These are phyloP conservation scores for Caenorhabditis panamensis DNA, from an alignment of 2,888 invertebrate species.

Conservation along the genomic window DNA sequence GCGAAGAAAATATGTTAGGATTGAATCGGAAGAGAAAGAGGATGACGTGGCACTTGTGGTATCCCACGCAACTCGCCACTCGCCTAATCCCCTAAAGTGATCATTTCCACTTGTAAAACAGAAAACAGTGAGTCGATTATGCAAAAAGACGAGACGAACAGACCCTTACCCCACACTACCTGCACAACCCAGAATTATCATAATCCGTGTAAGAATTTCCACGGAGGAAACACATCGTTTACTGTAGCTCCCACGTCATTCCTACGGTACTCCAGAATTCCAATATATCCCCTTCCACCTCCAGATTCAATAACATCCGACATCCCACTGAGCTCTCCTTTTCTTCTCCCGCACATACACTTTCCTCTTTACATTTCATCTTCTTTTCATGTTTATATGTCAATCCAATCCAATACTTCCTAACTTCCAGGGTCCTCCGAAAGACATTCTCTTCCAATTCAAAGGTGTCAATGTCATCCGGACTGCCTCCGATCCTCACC, in stretches of 20 bases:
- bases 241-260: not conserved
- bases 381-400: not conserved
- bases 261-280: not conserved
- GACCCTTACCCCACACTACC: too few relatives aligned
- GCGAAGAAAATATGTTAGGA: not conserved
- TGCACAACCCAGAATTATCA: not conserved
- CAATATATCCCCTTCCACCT: not conserved
- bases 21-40: not conserved
- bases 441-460: too few relatives aligned
- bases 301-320: constrained; percentile 14
- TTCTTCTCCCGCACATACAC: not conserved
- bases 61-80: too few relatives aligned
- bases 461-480: constrained; percentile 59
- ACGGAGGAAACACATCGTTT: too few relatives aligned
- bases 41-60: not conserved
- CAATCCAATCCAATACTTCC: too few relatives aligned
- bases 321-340: constrained; percentile 16
- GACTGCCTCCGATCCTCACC: constrained; percentile 41
- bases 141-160: not conserved
- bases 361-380: not conserved
- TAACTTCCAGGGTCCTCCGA: too few relatives aligned
- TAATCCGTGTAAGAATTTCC: not conserved
- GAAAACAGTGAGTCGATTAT: too few relatives aligned
- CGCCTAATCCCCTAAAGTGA: not conserved
- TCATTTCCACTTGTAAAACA: too few relatives aligned